These are phyloP conservation scores for Rhimphoctona megacephalus DNA, from an alignment of 2,888 invertebrate genomes.

Conservation along the genomic window DNA sequence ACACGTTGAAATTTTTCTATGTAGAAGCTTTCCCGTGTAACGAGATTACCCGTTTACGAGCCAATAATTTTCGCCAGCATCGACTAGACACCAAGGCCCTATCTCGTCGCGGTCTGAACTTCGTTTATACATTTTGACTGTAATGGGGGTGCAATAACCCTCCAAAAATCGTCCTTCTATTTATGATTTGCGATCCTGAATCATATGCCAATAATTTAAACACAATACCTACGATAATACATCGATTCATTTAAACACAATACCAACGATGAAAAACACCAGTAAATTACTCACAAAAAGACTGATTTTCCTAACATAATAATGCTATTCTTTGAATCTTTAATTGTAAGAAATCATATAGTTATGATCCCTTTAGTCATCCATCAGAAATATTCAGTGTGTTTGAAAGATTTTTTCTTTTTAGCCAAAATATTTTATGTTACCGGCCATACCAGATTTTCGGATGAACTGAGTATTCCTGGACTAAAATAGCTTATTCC, in stretches of 20 bases:
- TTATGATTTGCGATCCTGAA: neutral
- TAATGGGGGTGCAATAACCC: slow-evolving; percentile 4
- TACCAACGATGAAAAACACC: neutral
- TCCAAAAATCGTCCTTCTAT: neutral
- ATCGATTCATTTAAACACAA: neutral
- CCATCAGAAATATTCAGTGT: too few relatives aligned
- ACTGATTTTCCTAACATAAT: neutral
- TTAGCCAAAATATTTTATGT: too few relatives aligned
- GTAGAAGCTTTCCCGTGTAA: slow-evolving; percentile 59
- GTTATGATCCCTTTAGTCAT: too few relatives aligned
- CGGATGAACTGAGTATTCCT: too few relatives aligned
- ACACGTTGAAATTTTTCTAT: slow-evolving; percentile 33
- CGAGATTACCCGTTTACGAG: slow-evolving; percentile 52
- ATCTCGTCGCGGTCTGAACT: slow-evolving; percentile 27
- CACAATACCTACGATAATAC: neutral
- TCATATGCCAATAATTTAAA: too few relatives aligned
- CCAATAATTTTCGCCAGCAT: slow-evolving; percentile 46
- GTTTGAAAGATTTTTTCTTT: too few relatives aligned
- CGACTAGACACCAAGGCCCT: slow-evolving; percentile 19
- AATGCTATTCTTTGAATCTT: too few relatives aligned
- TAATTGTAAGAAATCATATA: too few relatives aligned
- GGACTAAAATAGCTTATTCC: too few relatives aligned
- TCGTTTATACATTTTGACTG: slow-evolving; percentile 8
- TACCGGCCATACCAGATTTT: too few relatives aligned
- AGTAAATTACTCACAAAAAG: neutral